Evolutionary conservation across 2,113 vertebrate species (phyloP).

Genomic region (Rhabdomys dilectus): DNA sequence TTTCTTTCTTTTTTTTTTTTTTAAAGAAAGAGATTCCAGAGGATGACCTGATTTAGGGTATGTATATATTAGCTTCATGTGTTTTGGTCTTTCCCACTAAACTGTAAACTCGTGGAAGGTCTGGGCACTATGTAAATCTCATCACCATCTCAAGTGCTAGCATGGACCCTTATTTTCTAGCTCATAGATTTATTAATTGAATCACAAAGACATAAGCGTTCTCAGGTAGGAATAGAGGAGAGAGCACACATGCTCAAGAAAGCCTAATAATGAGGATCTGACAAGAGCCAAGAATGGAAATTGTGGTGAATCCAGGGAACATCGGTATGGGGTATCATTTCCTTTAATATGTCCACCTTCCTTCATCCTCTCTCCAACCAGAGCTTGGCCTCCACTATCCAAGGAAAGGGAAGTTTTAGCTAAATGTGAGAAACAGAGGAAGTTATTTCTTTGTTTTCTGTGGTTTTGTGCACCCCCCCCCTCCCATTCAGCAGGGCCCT

Average conservation of each 20-base stretch:
- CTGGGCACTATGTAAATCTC: neutral
- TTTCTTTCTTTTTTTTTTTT: neutral
- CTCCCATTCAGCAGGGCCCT: neutral
- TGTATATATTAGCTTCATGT: neutral
- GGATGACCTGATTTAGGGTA: neutral
- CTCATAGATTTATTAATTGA: constrained; percentile 8
- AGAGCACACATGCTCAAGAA: neutral
- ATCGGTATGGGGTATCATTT: neutral
- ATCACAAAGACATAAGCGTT: neutral
- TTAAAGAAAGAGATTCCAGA: neutral
- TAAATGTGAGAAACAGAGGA: constrained; percentile 62
- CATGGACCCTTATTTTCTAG: neutral
- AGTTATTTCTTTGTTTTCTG: constrained; percentile 27
- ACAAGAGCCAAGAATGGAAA: neutral
- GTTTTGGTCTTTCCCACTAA: neutral
- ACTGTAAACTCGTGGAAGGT: neutral
- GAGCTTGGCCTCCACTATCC: neutral
- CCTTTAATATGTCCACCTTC: neutral
- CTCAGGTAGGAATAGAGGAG: neutral
- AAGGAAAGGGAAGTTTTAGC: constrained; percentile 42
- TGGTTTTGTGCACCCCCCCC: neutral
- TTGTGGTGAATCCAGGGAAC: neutral
- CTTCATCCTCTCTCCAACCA: neutral
- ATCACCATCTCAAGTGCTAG: neutral
- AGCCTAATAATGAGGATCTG: constrained; percentile 30